Conservation (phyloP, 2,888 invertebrate species). For the Choristoneura rosaceana region DNA sequence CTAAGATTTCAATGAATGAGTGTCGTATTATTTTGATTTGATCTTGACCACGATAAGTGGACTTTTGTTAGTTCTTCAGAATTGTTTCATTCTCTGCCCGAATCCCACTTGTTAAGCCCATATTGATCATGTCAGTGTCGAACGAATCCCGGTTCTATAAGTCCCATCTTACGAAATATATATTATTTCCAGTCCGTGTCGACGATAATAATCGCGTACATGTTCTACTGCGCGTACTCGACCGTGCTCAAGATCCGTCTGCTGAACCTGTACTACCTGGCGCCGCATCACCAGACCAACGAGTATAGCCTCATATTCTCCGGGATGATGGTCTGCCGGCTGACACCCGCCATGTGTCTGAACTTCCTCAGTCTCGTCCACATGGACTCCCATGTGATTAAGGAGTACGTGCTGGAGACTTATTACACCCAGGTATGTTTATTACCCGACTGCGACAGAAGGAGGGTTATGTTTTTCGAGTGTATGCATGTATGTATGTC, state of each 20-base stretch:
- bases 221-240: conserved; percentile 99
- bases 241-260: conserved; percentile 98
- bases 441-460: no score
- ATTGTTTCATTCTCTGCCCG: no score
- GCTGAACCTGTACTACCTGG: conserved; percentile 98
- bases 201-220: conserved; percentile 95
- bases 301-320: conserved; percentile 99
- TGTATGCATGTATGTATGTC: no score
- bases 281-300: conserved; percentile 99
- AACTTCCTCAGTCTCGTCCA: conserved; percentile 99
- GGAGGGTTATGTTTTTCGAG: no score
- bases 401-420: conserved; percentile 92
- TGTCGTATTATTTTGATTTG: no score
- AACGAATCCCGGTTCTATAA: no score
- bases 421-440: conserved; percentile 94
- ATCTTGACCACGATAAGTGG: no score
- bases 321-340: conserved; percentile 98
- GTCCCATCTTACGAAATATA: no score
- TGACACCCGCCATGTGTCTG: conserved; percentile 99
- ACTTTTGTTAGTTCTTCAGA: no score
- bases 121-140: no score
- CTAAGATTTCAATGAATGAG: no score
- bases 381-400: conserved; percentile 98
- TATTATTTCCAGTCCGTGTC: conserved; percentile 90
- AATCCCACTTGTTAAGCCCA: no score